phyloP scores from a whole-genome alignment of 2,113 vertebrate species.

The Strix aluco region DNA sequence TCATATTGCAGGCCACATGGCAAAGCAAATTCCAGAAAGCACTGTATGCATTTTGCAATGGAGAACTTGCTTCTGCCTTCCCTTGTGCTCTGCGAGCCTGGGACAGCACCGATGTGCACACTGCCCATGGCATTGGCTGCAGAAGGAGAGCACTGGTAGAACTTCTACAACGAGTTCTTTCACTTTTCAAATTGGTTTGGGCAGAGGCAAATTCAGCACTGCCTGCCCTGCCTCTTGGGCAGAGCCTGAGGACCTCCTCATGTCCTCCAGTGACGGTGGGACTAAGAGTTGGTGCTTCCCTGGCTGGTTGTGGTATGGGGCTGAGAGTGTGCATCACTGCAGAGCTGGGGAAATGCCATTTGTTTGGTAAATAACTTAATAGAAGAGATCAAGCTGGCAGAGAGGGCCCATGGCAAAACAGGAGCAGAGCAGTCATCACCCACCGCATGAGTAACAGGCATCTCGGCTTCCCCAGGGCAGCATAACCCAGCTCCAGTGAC shows the following conservation, averaged over 20 bases:
- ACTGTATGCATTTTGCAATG: accelerated
- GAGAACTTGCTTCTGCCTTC: background rate
- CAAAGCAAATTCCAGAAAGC: background rate
- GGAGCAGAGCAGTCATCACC: background rate
- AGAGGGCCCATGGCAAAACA: background rate
- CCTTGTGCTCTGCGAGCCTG: accelerated
- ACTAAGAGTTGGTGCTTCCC: background rate
- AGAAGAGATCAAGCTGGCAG: background rate
- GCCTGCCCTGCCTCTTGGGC: background rate
- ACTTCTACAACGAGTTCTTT: background rate
- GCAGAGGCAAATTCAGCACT: background rate
- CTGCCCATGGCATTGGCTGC: background rate
- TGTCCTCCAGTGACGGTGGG: accelerated
- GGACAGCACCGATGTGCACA: accelerated
- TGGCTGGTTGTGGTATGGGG: accelerated
- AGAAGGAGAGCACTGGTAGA: background rate
- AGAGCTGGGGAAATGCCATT: background rate
- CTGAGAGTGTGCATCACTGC: background rate
- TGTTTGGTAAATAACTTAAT: background rate
- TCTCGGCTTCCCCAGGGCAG: background rate
- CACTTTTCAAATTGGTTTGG: background rate
- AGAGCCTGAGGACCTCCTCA: background rate
- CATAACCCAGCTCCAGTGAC: background rate
- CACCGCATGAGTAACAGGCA: accelerated
- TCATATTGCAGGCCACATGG: background rate